Evolutionary conservation across 2,797 vertebrate species (phyloP).

Genomic region (Pipistrellus nathusii): DNA sequence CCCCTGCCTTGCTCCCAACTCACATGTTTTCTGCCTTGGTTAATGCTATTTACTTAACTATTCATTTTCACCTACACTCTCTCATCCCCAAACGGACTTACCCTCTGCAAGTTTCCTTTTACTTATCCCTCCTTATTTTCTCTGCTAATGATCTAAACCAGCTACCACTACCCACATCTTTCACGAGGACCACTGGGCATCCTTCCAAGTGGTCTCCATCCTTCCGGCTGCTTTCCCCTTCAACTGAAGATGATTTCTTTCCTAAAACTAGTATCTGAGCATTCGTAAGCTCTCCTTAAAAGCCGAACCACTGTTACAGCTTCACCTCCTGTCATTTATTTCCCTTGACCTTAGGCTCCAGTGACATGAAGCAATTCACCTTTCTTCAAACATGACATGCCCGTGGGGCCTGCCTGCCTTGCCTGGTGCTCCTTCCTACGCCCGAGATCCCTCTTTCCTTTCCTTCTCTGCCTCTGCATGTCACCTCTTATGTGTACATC

Average conservation of each 20-base stretch:
- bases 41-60: background rate
- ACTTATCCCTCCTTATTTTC: background rate
- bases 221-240: background rate
- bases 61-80: background rate
- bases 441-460: background rate
- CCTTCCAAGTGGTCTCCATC: background rate
- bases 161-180: background rate
- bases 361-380: background rate
- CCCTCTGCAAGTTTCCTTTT: background rate
- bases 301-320: background rate
- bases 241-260: background rate
- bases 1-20: background rate
- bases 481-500: background rate
- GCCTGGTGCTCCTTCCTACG: background rate
- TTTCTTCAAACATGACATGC: background rate
- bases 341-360: background rate
- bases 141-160: slow-evolving; percentile 20
- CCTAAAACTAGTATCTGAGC: background rate
- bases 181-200: background rate
- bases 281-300: background rate
- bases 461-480: background rate
- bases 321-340: slow-evolving; percentile 18
- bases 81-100: background rate
- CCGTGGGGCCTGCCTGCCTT: background rate
- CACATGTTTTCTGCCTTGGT: background rate